Conservation (phyloP, 2,113 vertebrate species). For the Gadus macrocephalus region DNA sequence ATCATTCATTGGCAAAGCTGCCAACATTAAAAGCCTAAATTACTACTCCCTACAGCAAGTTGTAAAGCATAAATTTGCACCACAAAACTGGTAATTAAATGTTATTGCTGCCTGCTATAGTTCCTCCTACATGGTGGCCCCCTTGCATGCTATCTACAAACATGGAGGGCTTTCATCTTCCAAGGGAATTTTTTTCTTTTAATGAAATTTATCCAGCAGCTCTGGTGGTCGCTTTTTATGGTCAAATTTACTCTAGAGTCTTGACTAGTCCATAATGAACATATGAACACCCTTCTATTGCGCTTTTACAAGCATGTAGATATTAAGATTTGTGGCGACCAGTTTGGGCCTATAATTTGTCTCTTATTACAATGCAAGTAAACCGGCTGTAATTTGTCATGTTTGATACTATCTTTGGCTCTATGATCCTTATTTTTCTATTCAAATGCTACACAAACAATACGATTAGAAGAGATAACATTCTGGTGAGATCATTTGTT, state of each 20-base stretch:
- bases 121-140: background rate
- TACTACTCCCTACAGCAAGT: background rate
- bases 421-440: too few relatives aligned
- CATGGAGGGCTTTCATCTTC: background rate
- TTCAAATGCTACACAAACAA: too few relatives aligned
- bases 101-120: background rate
- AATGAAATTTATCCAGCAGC: conserved; percentile 2
- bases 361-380: background rate
- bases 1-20: background rate
- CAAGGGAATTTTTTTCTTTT: background rate
- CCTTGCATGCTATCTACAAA: background rate
- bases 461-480: too few relatives aligned
- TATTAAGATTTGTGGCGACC: background rate
- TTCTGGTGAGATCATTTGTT: too few relatives aligned
- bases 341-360: background rate
- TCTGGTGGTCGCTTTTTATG: too few relatives aligned
- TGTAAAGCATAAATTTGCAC: conserved; percentile 5
- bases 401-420: background rate
- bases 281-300: too few relatives aligned
- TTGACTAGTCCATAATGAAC: too few relatives aligned
- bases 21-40: conserved; percentile 1
- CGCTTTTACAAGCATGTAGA: background rate
- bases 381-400: background rate
- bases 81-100: conserved; percentile 18
- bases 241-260: too few relatives aligned